A percentile compares a stretch with the other conserved stretches of the same genome.
phyloP scores from a whole-genome alignment of 1,140 invertebrate species.

The Diorhabda carinulata region DNA sequence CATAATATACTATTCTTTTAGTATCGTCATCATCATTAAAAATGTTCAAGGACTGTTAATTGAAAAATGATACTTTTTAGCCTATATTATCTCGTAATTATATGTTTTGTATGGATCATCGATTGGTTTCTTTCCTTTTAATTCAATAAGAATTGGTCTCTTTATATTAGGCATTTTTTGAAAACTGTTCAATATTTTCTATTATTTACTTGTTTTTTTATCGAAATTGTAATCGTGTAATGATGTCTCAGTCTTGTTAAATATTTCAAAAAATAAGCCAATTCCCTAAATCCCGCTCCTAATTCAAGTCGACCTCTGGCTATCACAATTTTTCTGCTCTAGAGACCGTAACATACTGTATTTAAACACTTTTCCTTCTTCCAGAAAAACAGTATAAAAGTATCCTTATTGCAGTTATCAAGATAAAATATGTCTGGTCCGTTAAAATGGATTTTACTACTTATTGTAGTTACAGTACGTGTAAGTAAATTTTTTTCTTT shows the following conservation, averaged over 20 bases:
- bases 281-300: constrained; percentile 42
- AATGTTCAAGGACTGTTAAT: too few species aligned
- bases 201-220: too few species aligned
- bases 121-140: too few species aligned
- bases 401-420: constrained; percentile 10
- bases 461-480: constrained; percentile 4
- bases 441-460: constrained; percentile 21
- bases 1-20: too few species aligned
- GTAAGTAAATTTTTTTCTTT: constrained; percentile 3
- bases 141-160: too few species aligned
- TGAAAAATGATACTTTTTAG: too few species aligned
- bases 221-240: too few species aligned
- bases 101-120: too few species aligned
- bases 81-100: too few species aligned
- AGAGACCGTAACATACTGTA: constrained; percentile 29
- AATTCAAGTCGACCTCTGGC: constrained; percentile 36
- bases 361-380: constrained; percentile 27
- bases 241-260: background rate
- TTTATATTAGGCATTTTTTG: too few species aligned
- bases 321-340: constrained; percentile 27
- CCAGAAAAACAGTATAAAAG: constrained; percentile 8
- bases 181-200: too few species aligned
- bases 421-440: constrained; percentile 17
- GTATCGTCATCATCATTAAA: too few species aligned
- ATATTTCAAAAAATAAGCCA: constrained; percentile 10